Evolutionary conservation across 2,797 vertebrate species (phyloP), one percentile per base, ranked within the genome.

Genomic region (Coranthus polyacanthus): DNA sequence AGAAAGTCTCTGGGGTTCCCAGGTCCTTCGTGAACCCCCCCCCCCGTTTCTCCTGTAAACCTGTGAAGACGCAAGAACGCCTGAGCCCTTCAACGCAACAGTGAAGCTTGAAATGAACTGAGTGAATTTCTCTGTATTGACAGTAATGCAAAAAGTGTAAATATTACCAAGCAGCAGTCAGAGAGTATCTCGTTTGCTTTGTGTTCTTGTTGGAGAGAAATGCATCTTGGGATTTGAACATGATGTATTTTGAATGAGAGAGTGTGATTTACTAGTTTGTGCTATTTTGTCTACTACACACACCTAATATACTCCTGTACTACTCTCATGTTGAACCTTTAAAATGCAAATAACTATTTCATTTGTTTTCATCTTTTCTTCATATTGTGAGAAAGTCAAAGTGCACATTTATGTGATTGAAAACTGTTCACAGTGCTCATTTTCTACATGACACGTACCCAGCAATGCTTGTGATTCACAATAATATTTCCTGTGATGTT

Each of bases 111-210:
- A 70, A 81, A 52, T 20, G 1, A 75, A 68, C 32, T 26, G 55
- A 67, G n/a, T 24, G 18, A 62, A 53, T 79, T 86, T 73, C 62
- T 77, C 65, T 68, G 72, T 42, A 47, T 38, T 69, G 57, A 84
- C 70, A 72, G 52, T 59, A 42, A 81, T 87, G 85, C 88, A 90
- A 91, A 89, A 88, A 72, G 56, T 92, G 84, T 89, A 87, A 72
- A 89, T 90, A 86, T 34, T 47, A 62, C 61, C 17, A 21, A 51
- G 63, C 61, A 74, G 59, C 62, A 73, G 75, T 73, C 34, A 64
- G 45, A 12, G 15, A 8, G 5, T 69, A 50, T 78, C 20, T 50
- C 16, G 21, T 50, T 49, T 32, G 54, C 17, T 43, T 39, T 50
- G 52, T 70, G 24, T 68, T 68, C 10, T 55, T 72, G 32, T 59